phyloP scores from a whole-genome alignment of 2,113 vertebrate species.

The Nestor notabilis region DNA sequence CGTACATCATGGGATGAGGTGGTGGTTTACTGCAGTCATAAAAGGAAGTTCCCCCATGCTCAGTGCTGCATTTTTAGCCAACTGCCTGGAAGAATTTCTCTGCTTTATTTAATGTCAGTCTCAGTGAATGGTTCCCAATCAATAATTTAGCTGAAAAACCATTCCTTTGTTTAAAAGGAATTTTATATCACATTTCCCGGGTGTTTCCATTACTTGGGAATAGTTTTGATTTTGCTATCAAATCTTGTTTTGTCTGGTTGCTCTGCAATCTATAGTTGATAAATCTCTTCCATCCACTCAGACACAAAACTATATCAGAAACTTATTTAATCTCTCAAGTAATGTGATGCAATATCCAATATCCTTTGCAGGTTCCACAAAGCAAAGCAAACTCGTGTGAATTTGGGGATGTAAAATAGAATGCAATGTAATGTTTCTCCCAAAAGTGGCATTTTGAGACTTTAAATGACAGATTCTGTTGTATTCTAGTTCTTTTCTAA shows the following conservation, averaged over 20 bases:
- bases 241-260: background rate
- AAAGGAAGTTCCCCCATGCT: background rate
- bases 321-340: background rate
- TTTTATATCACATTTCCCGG: background rate
- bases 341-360: background rate
- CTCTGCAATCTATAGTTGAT: background rate
- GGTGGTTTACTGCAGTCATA: background rate
- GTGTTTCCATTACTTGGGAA: background rate
- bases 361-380: background rate
- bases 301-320: background rate
- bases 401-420: background rate
- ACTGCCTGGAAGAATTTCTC: background rate
- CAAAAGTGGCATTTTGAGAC: background rate
- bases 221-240: background rate
- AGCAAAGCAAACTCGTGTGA: background rate
- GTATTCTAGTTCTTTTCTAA: background rate
- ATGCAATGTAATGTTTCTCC: background rate
- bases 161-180: background rate
- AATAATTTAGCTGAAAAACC: background rate
- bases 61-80: background rate
- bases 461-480: background rate
- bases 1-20: background rate
- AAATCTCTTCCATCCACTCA: background rate
- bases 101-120: background rate
- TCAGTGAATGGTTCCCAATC: background rate